Conservation (phyloP, 2,113 vertebrate species). For the Heterochromis multidens region DNA sequence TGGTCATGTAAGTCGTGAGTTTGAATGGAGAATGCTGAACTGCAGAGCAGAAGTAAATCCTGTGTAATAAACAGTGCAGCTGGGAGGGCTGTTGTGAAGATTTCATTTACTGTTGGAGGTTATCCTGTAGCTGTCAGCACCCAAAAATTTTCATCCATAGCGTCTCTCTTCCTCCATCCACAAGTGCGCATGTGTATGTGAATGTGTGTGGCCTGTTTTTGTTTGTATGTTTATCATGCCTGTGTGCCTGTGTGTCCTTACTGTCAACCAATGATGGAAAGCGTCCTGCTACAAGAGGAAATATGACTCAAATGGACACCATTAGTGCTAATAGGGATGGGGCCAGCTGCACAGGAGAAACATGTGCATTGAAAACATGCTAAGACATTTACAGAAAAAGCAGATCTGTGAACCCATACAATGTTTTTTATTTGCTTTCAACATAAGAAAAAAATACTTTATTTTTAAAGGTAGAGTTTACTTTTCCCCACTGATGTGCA, state of each 20-base stretch:
- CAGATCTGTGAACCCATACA: not conserved
- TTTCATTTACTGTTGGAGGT: slow-evolving; percentile 47
- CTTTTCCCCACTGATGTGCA: not conserved
- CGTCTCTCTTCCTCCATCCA: not conserved
- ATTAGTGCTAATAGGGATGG: slow-evolving; percentile 45
- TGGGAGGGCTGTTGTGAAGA: slow-evolving; percentile 17
- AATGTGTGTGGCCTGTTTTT: slow-evolving; percentile 41
- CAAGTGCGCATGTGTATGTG: not conserved
- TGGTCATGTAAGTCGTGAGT: not conserved
- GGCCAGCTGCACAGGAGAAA: slow-evolving; percentile 39
- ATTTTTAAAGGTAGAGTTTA: not conserved
- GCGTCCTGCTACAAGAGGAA: slow-evolving; percentile 49
- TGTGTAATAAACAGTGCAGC: slow-evolving; percentile 42
- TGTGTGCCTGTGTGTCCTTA: not conserved
- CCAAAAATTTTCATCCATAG: slow-evolving; percentile 18
- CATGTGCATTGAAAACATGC: not conserved
- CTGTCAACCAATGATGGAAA: slow-evolving; percentile 46
- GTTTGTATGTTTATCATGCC: slow-evolving; percentile 36
- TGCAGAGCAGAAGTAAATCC: slow-evolving; percentile 7
- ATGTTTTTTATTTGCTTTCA: not conserved
- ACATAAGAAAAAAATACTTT: not conserved
- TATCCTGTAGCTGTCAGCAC: slow-evolving; percentile 39
- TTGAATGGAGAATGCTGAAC: not conserved
- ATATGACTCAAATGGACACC: slow-evolving; percentile 52
- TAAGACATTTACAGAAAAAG: not conserved